These are phyloP conservation scores for Conchocele bisecta DNA, from an alignment of 2,888 invertebrate species.

Conservation along the genomic window DNA sequence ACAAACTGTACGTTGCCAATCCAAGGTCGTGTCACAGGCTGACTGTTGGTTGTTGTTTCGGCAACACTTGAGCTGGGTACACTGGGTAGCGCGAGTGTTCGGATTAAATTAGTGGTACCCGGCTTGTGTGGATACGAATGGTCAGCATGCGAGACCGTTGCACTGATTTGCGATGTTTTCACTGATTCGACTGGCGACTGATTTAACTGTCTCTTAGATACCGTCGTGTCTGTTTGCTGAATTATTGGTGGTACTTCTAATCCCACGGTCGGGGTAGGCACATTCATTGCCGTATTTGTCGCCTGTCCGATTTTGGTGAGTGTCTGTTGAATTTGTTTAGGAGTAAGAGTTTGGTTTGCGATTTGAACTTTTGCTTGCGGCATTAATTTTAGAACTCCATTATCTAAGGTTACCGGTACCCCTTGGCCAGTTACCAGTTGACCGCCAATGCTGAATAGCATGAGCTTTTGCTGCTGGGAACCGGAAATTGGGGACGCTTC, in stretches of 20 bases:
- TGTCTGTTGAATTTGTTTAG: conserved; percentile 55
- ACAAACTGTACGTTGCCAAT: conserved; percentile 15
- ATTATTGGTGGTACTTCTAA: neutral
- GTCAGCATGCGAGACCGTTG: neutral
- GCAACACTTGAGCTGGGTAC: too few species aligned
- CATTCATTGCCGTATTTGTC: conserved; percentile 17
- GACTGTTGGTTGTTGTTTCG: neutral
- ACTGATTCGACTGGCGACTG: neutral
- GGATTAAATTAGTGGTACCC: neutral
- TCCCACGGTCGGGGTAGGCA: neutral
- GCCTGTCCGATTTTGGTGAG: conserved; percentile 50
- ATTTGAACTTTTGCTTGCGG: conserved; percentile 64
- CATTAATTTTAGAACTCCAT: conserved; percentile 69
- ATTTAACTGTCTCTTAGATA: neutral
- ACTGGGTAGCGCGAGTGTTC: neutral
- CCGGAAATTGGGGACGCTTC: neutral
- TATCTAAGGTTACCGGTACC: conserved; percentile 72
- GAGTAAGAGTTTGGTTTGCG: conserved; percentile 62
- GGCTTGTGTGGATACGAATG: neutral
- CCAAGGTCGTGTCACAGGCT: neutral
- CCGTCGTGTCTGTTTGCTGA: neutral
- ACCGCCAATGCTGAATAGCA: conserved; percentile 74
- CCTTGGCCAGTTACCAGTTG: conserved; percentile 76
- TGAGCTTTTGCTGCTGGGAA: conserved; percentile 49
- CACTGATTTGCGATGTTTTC: neutral